Conservation (phyloP, 2,113 vertebrate species). For the Cheirogaleus medius region DNA sequence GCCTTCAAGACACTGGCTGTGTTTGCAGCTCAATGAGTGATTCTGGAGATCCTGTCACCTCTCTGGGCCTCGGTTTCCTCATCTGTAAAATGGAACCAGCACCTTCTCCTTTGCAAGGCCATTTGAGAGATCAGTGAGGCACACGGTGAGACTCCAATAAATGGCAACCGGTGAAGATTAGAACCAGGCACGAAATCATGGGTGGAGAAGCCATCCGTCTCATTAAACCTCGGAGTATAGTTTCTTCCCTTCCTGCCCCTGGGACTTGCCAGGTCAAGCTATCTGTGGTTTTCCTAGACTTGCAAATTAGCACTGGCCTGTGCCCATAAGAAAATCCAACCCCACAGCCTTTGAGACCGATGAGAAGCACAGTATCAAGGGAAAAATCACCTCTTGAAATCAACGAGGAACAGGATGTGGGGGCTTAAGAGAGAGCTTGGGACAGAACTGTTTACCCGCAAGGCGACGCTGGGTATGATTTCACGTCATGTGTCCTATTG, state of each 20-base stretch:
- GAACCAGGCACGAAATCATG: neutral
- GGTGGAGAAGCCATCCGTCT: neutral
- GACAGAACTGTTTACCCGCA: too few species aligned
- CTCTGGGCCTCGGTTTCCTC: neutral
- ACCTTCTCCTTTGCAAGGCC: neutral
- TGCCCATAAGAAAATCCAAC: neutral
- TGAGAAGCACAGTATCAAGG: rapidly evolving
- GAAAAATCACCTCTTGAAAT: neutral
- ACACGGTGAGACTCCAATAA: neutral
- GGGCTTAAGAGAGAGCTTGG: neutral
- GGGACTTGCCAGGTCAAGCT: neutral
- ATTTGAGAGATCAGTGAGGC: neutral
- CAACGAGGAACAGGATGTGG: neutral
- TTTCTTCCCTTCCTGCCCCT: neutral
- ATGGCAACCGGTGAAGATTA: neutral
- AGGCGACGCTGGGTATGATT: too few species aligned
- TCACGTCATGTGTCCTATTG: neutral
- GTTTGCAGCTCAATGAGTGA: neutral
- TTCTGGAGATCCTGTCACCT: neutral
- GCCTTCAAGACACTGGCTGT: neutral
- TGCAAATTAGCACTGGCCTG: neutral
- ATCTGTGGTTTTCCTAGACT: neutral
- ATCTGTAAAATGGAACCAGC: neutral
- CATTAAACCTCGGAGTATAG: neutral
- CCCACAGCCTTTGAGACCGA: neutral